Percentiles rank a stretch among this genome's conserved stretches.
Conservation (phyloP, 1,140 invertebrate species). For the Caenorhabditis brenneri region DNA sequence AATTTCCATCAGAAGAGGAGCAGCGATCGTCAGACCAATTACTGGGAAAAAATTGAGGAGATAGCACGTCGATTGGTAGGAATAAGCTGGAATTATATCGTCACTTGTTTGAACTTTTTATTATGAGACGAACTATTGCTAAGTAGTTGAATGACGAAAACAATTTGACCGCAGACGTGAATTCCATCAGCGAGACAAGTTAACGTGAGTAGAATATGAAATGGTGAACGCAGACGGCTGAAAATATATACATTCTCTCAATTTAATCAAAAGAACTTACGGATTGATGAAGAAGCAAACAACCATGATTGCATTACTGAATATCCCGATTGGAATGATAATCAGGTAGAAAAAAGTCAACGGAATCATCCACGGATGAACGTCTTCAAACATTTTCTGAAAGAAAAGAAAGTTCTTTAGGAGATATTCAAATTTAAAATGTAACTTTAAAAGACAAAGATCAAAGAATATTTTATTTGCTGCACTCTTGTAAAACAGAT, state of each 20-base stretch:
- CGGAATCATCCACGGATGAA: constrained; percentile 22
- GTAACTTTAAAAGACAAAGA: neutral
- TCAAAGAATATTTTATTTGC: neutral
- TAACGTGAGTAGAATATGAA: constrained; percentile 30
- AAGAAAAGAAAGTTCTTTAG: neutral
- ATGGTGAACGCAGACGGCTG: constrained; percentile 44
- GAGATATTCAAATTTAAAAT: neutral
- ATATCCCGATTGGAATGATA: neutral
- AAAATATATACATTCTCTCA: neutral
- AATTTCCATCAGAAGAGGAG: constrained; percentile 30
- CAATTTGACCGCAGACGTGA: constrained; percentile 39
- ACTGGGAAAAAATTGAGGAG: neutral
- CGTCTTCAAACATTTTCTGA: constrained; percentile 5
- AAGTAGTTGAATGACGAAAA: constrained; percentile 23
- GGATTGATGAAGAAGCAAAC: constrained; percentile 22
- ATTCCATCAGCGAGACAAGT: constrained; percentile 40
- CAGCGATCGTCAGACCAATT: constrained; percentile 6
- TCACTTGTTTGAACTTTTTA: neutral
- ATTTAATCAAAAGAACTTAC: neutral
- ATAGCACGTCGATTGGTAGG: constrained; percentile 15
- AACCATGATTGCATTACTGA: neutral
- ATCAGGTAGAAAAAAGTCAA: constrained; percentile 17
- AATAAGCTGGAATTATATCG: neutral
- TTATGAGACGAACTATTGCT: neutral
- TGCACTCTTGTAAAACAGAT: neutral